phyloP scores from a whole-genome alignment of 1,140 invertebrate genomes.

The Zaprionus vittiger region DNA sequence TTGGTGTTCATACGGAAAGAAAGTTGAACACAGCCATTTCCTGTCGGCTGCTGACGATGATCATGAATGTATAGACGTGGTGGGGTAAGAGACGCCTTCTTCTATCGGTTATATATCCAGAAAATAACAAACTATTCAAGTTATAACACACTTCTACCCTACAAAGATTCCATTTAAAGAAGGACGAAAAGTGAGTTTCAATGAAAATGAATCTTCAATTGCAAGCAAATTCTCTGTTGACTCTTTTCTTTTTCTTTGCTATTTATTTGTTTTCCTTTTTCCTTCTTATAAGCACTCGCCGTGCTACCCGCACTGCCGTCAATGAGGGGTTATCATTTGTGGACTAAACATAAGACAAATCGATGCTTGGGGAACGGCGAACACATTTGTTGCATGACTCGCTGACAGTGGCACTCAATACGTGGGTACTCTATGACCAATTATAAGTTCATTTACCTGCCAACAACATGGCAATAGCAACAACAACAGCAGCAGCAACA shows the following conservation, averaged over 20 bases:
- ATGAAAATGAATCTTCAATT: too few relatives aligned
- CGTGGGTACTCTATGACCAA: constrained; percentile 64
- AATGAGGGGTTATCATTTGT: background rate
- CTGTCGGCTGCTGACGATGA: too few relatives aligned
- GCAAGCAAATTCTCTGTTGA: too few relatives aligned
- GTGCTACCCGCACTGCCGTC: background rate
- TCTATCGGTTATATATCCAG: too few relatives aligned
- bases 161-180: too few relatives aligned
- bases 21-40: too few relatives aligned
- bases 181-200: too few relatives aligned
- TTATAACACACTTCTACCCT: too few relatives aligned
- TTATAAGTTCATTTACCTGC: constrained; percentile 82
- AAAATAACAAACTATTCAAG: too few relatives aligned
- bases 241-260: background rate
- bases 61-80: too few relatives aligned
- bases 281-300: background rate
- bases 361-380: background rate
- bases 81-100: too few relatives aligned
- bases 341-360: background rate
- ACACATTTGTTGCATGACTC: constrained; percentile 26
- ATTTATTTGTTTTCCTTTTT: background rate
- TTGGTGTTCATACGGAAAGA: too few relatives aligned
- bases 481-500: background rate
- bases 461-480: constrained; percentile 47
- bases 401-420: constrained; percentile 40